Conservation (phyloP, 2,797 vertebrate genomes). For the Myioborus melanocephalus region DNA sequence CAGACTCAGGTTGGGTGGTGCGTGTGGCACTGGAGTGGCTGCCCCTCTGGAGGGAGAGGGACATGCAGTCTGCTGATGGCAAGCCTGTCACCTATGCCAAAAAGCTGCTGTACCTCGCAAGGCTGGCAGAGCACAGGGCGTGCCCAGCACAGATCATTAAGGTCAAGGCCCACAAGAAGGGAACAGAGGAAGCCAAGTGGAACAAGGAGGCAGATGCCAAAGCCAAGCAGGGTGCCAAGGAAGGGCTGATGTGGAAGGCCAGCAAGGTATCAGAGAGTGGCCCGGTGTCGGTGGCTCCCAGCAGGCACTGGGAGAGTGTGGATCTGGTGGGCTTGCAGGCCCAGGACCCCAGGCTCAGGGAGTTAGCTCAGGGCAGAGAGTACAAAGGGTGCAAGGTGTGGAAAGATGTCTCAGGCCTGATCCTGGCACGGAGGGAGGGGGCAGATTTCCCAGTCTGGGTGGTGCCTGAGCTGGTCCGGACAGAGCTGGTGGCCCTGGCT, state of each 20-base stretch:
- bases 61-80: constrained; percentile 37
- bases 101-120: constrained; percentile 45
- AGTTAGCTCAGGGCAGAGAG: not conserved
- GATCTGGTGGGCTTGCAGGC: constrained; percentile 50
- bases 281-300: not conserved
- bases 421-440: constrained; percentile 21
- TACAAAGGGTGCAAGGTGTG: constrained; percentile 63
- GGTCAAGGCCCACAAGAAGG: constrained; percentile 58
- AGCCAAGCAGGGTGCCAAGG: constrained; percentile 54
- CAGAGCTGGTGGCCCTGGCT: constrained; percentile 50
- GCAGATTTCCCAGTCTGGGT: constrained; percentile 39
- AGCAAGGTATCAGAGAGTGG: not conserved
- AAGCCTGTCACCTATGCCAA: constrained; percentile 54
- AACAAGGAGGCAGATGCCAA: constrained; percentile 40
- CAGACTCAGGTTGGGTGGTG: constrained; percentile 38
- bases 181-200: constrained; percentile 55
- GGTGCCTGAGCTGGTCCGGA: constrained; percentile 31
- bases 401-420: constrained; percentile 18
- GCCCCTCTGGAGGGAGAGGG: constrained; percentile 38
- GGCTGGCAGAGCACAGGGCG: not conserved
- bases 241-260: constrained; percentile 56
- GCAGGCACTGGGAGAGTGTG: not conserved
- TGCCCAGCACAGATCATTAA: constrained; percentile 35
- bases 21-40: constrained; percentile 15
- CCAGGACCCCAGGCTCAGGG: constrained; percentile 3